These are phyloP conservation scores for Pantherophis alleghaniensis DNA, from an alignment of 2,797 vertebrate genomes.

Conservation along the genomic window DNA sequence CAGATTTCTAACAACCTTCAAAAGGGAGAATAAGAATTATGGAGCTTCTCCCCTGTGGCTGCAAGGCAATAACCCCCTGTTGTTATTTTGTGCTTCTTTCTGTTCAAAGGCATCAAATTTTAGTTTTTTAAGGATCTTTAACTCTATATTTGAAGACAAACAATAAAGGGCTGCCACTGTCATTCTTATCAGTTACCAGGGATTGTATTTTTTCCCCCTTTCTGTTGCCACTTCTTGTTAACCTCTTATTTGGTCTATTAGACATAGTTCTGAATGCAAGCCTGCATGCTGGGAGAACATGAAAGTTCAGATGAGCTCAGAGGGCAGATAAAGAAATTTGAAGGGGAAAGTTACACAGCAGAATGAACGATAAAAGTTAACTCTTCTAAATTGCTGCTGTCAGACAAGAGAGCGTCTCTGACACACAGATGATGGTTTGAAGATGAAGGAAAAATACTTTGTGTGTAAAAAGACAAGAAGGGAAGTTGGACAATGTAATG, in stretches of 20 bases:
- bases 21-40: slow-evolving; percentile 98
- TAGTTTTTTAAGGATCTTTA: slow-evolving; percentile 97
- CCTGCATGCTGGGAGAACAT: slow-evolving; percentile 83
- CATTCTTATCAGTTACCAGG: slow-evolving; percentile 94
- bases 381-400: slow-evolving; percentile 74
- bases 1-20: slow-evolving; percentile 96
- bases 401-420: slow-evolving; percentile 66
- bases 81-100: slow-evolving; percentile 99
- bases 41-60: slow-evolving; percentile 95
- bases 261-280: slow-evolving; percentile 81
- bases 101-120: slow-evolving; percentile 99
- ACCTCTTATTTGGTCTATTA: slow-evolving; percentile 92
- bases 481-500: slow-evolving; percentile 51
- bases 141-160: slow-evolving; percentile 97
- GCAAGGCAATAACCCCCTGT: slow-evolving; percentile 98
- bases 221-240: slow-evolving; percentile 94
- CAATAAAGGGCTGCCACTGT: slow-evolving; percentile 95
- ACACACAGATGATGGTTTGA: slow-evolving; percentile 62
- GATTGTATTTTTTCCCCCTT: slow-evolving; percentile 84
- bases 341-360: slow-evolving; percentile 81
- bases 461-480: slow-evolving; percentile 55
- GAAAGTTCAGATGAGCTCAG: slow-evolving; percentile 87
- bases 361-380: slow-evolving; percentile 76
- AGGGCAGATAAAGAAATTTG: slow-evolving; percentile 79
- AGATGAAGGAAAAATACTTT: slow-evolving; percentile 59